Conservation (phyloP, 2,888 invertebrate species). For the Pasiphila rectangulata region DNA sequence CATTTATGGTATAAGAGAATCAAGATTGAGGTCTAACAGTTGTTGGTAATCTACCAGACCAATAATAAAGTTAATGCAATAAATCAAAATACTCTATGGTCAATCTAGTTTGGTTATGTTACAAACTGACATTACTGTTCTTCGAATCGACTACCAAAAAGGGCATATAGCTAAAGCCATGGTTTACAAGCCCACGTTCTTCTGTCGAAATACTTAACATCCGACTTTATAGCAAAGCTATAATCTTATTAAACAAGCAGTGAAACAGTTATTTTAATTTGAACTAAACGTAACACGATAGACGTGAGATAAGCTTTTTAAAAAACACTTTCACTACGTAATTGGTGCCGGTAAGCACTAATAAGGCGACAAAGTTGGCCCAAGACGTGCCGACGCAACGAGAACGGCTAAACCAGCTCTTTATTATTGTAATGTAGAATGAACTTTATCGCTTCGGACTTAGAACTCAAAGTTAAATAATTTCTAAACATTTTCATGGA, state of each 20-base stretch:
- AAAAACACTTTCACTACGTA: constrained; percentile 69
- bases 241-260: not conserved
- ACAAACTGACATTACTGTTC: no score
- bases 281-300: constrained; percentile 36
- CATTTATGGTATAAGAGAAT: no score
- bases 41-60: no score
- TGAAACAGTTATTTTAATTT: constrained; percentile 24
- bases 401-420: not conserved
- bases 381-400: constrained; percentile 24
- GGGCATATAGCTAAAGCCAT: no score
- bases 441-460: not conserved
- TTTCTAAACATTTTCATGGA: not conserved
- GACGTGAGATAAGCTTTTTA: constrained; percentile 48
- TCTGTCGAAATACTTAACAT: not conserved
- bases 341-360: constrained; percentile 54
- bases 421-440: constrained; percentile 1
- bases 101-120: no score
- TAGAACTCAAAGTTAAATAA: not conserved
- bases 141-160: no score
- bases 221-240: not conserved
- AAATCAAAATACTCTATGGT: no score
- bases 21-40: no score
- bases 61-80: no score
- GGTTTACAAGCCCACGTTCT: not conserved
- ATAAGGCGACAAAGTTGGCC: constrained; percentile 50